Evolutionary conservation across 1,140 invertebrate species (phyloP).

Genomic region (Callitettix versicolor): DNA sequence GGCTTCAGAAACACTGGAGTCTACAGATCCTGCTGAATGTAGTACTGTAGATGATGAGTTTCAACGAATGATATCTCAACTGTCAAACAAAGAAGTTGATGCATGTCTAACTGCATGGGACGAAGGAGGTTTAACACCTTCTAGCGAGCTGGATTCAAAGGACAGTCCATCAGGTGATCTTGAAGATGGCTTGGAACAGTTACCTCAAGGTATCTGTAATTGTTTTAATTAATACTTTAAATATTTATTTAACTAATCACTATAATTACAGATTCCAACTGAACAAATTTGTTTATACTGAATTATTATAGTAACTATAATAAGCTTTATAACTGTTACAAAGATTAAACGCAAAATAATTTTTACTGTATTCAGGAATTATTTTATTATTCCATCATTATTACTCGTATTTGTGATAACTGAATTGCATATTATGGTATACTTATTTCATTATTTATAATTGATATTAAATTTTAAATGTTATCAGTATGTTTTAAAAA

Average conservation of each 20-base stretch:
- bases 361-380: no score
- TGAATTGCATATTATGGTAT: no score
- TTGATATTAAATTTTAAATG: no score
- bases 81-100: constrained; percentile 38
- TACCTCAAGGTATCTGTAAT: constrained; percentile 33
- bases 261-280: no score
- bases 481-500: no score
- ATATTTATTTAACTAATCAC: not conserved
- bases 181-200: constrained; percentile 30
- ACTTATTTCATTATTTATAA: no score
- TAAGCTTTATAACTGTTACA: no score
- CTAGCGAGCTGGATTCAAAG: constrained; percentile 33
- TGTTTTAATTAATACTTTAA: not conserved
- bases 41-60: constrained; percentile 33
- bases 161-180: constrained; percentile 30
- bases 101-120: constrained; percentile 37
- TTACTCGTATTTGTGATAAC: no score
- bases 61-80: constrained; percentile 37
- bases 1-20: constrained; percentile 34
- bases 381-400: no score
- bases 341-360: no score
- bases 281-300: no score
- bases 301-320: no score
- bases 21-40: constrained; percentile 15
- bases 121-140: constrained; percentile 35